Percentiles rank a stretch among this genome's conserved stretches.
Conservation (phyloP, 2,113 vertebrate species). For the Bujurquina vittata region DNA sequence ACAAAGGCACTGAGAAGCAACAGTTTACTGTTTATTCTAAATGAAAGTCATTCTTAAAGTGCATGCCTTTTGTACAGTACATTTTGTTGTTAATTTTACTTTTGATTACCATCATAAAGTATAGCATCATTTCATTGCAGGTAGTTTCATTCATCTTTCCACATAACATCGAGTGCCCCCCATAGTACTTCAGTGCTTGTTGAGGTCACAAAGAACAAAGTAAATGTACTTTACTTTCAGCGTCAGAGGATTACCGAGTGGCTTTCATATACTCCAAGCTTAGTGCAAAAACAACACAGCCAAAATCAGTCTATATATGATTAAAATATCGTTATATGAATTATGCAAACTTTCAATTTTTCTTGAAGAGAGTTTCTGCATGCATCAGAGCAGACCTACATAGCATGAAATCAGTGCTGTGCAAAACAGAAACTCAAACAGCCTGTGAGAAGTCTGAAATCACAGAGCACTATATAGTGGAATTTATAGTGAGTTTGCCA, state of each 20-base stretch:
- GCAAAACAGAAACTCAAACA: background rate
- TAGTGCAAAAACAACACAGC: background rate
- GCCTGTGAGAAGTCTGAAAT: background rate
- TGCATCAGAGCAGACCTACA: background rate
- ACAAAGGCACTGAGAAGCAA: constrained; percentile 2
- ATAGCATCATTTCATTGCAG: background rate
- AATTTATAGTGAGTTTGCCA: background rate
- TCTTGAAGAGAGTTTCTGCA: background rate
- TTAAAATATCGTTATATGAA: background rate
- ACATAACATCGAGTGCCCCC: background rate
- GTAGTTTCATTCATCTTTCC: background rate
- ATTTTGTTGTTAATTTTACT: constrained; percentile 12
- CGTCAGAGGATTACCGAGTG: background rate
- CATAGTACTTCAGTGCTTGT: background rate
- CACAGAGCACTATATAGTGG: background rate
- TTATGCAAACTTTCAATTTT: background rate
- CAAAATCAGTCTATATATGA: background rate
- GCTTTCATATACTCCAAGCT: background rate
- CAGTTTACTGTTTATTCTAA: constrained; percentile 54
- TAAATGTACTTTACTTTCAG: background rate
- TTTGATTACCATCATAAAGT: background rate
- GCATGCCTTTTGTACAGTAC: constrained; percentile 24
- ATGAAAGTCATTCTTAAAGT: constrained; percentile 50
- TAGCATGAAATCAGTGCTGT: background rate
- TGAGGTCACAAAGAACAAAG: background rate